Percentiles rank a stretch among this genome's conserved stretches.
phyloP scores from a whole-genome alignment of 2,797 vertebrate species.

The Mallotus villosus region DNA sequence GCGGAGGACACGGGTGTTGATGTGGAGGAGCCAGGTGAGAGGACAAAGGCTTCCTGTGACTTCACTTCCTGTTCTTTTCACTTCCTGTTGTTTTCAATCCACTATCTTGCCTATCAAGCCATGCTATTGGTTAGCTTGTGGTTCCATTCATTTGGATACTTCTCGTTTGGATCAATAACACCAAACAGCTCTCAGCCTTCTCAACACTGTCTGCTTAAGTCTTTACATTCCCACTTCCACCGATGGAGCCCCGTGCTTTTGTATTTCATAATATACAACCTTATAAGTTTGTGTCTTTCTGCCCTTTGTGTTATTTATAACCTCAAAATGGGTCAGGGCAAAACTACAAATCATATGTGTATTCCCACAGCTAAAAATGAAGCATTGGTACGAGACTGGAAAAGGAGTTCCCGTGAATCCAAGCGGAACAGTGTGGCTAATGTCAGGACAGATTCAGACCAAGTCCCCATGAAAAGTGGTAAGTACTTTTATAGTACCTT shows the following conservation, averaged over 20 bases:
- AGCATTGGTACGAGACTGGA: slow-evolving; percentile 52
- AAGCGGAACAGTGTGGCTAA: slow-evolving; percentile 65
- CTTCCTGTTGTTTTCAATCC: neutral
- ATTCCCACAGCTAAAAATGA: slow-evolving; percentile 68
- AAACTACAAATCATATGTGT: slow-evolving; percentile 70
- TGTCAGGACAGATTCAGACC: slow-evolving; percentile 40
- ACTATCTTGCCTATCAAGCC: neutral
- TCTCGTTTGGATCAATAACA: neutral
- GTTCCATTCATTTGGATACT: neutral
- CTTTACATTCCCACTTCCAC: neutral
- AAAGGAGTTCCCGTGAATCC: slow-evolving; percentile 58
- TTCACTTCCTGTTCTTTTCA: too few species aligned
- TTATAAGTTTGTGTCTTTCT: neutral
- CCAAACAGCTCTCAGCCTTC: neutral
- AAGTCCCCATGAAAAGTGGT: slow-evolving; percentile 47
- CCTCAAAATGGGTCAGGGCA: slow-evolving; percentile 69
- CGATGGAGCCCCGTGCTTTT: neutral
- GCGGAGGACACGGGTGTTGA: slow-evolving; percentile 93
- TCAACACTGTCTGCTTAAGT: neutral
- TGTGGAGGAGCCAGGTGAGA: slow-evolving; percentile 81
- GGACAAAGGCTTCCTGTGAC: neutral
- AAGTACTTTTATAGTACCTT: slow-evolving; percentile 36
- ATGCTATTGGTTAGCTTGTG: neutral
- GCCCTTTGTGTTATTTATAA: slow-evolving; percentile 73
- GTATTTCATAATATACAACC: neutral